Evolutionary conservation across 2,888 invertebrate species (phyloP), one percentile per base, ranked within the genome.

Genomic region (Eupithecia centaureata): DNA sequence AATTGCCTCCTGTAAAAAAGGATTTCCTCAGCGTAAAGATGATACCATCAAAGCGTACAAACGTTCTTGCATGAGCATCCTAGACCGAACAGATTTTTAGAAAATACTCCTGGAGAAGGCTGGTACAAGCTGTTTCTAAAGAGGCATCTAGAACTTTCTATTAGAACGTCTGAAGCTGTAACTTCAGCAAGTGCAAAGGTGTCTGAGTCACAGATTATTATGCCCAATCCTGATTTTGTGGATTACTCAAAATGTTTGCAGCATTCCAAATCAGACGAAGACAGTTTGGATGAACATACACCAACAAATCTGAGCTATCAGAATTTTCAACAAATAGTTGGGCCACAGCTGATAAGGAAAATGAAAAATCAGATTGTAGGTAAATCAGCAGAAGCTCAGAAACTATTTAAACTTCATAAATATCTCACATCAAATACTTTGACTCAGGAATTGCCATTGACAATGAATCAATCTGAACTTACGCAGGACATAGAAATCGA

Each of bases 211-310:
- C n/a, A n/a, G n/a, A n/a, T n/a, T n/a, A n/a, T 68, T 73, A 61
- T 73, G 66, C 63, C 72, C 72, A 69, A 74, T 65, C 67, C 67
- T 61, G 71, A 74, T 30, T 15, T 30, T 66, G 68, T 74, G 25
- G 67, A 72, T 57, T 72, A 71, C 61, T 71, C 70, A 63, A 71
- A 74, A 70, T 73, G 71, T 68, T 67, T 67, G 38, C 67, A 66
- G 69, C 57, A 33, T 12, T 10, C n/a, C n/a, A 42, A 42, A 35
- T 33, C 57, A 18, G 22, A 0, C 57, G 22, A 10, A 33, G 22
- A 33, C 0, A 35, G 35, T 15, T 59, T 63, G 68, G 65, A 63
- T 63, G 35, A 63, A n/a, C n/a, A n/a, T n/a, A n/a, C 28, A 60
- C 42, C 60, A 28, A 60, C 60, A 60, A 60, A 42, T 28, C 60